phyloP scores from a whole-genome alignment of 1,140 invertebrate species.

The Bradynema listronoti region DNA sequence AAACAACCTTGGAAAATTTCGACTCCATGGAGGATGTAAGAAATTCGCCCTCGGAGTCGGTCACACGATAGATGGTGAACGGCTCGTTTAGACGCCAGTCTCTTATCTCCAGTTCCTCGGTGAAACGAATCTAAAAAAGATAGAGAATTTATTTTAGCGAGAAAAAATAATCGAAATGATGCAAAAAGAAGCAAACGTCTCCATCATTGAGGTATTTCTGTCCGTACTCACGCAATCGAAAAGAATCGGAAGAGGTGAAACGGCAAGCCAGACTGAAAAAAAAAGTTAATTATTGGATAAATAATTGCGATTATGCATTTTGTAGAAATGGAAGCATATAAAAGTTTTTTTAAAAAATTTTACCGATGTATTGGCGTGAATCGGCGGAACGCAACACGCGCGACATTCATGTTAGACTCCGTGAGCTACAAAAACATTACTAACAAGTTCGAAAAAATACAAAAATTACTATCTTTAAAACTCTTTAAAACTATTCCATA shows the following conservation, averaged over 20 bases:
- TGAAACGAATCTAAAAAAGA: constrained; percentile 48
- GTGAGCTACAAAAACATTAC: too few relatives aligned
- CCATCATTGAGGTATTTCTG: constrained; percentile 53
- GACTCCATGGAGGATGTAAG: constrained; percentile 40
- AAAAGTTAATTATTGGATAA: neutral
- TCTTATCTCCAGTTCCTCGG: constrained; percentile 46
- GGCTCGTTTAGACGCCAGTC: constrained; percentile 31
- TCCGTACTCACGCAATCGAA: constrained; percentile 46
- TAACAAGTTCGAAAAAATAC: too few relatives aligned
- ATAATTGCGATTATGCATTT: neutral
- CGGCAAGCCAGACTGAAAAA: neutral
- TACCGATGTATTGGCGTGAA: too few relatives aligned
- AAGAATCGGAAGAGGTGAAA: constrained; percentile 11
- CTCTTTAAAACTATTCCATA: too few relatives aligned
- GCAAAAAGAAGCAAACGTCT: constrained; percentile 34
- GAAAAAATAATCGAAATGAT: constrained; percentile 24
- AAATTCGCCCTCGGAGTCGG: constrained; percentile 48
- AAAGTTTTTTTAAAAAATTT: too few relatives aligned
- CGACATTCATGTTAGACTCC: too few relatives aligned
- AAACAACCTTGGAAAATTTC: constrained; percentile 43
- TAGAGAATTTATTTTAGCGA: neutral
- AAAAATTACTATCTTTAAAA: too few relatives aligned
- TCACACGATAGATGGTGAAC: constrained; percentile 55
- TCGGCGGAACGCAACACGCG: too few relatives aligned
- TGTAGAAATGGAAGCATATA: too few relatives aligned